Evolutionary conservation across 2,797 vertebrate species (phyloP), one percentile per base, ranked within the genome.

Genomic region (Babyrousa celebensis): DNA sequence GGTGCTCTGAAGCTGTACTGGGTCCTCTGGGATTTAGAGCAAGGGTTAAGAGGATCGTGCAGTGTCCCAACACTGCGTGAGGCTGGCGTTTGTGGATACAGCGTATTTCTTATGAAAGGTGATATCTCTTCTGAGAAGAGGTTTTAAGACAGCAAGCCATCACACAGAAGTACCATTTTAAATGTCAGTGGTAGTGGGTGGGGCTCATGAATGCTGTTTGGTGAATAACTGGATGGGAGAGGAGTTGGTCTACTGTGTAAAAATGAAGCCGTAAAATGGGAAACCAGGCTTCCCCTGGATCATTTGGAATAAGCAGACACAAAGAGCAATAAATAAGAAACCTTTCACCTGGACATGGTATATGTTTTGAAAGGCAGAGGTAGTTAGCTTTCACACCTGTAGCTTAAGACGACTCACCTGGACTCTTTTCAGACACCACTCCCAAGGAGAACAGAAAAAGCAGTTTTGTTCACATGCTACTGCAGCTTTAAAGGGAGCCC

Each of bases 281-380:
- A 63, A 65, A 56, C 2, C 18, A 25, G 84, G 11, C 25, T 65
- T 78, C 56, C 36, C 36, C 27, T 58, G 48, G 71, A 20, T 88
- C 21, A 88, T n/a, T 27, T 58, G 56, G 18, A 43, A 5, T n/a
- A 71, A 48, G 48, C 29, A 88, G 77, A 54, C 29, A 54, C 18
- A 65, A 68, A 88, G 32, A 88, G 77, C 43, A 21, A 11, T 83
- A 78, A 63, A 87, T 71, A 11, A 25, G 89, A 78, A 78, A 27
- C 20, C 6, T 21, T 16, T 65, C 17, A 17, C 27, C 58, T 2
- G 27, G 62, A n/a, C 78, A 58, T 2, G 43, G 18, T 23, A 2
- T 32, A 6, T 12, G n/a, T 54, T 87, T 77, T 70, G 63, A 52
- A 52, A 87, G 68, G 60, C 20, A 21, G 77, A 20, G 43, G 21